Conservation (phyloP, 2,888 invertebrate genomes). For the Cryptocephalus moraei region DNA sequence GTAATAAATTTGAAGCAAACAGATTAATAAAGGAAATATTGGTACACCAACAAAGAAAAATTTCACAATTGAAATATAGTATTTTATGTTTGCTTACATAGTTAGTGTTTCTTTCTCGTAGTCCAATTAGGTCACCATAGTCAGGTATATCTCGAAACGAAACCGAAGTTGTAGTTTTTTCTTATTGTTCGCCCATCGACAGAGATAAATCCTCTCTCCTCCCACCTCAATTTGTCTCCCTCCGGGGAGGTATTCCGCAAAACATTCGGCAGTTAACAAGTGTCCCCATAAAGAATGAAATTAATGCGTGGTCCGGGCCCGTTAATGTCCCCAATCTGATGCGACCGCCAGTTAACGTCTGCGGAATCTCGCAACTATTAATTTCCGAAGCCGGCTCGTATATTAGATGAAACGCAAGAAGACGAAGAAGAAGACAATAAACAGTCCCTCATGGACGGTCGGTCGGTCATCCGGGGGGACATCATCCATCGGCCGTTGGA, state of each 20-base stretch:
- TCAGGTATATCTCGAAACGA: neutral
- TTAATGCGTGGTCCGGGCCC: conserved; percentile 35
- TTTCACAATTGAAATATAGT: too few species aligned
- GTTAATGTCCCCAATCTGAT: conserved; percentile 40
- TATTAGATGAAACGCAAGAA: conserved; percentile 23
- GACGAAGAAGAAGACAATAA: conserved; percentile 24
- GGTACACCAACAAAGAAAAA: too few species aligned
- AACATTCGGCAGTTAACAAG: neutral
- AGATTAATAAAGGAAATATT: too few species aligned
- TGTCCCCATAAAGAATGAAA: conserved; percentile 33
- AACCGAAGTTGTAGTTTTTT: neutral
- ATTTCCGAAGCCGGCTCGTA: conserved; percentile 34
- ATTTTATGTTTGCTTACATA: too few species aligned
- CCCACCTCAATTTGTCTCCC: neutral
- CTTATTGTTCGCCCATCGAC: neutral
- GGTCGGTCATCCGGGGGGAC: too few species aligned
- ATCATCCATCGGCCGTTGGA: too few species aligned
- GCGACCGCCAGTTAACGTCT: conserved; percentile 35
- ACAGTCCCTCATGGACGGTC: too few species aligned
- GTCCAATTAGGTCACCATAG: too few species aligned
- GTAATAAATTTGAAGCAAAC: too few species aligned
- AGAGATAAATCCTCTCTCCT: neutral
- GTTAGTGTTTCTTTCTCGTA: too few species aligned
- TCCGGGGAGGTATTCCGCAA: neutral
- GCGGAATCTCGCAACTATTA: conserved; percentile 39